These are phyloP conservation scores for Psilopsiagon aurifrons DNA, from an alignment of 2,113 vertebrate species.

Conservation along the genomic window DNA sequence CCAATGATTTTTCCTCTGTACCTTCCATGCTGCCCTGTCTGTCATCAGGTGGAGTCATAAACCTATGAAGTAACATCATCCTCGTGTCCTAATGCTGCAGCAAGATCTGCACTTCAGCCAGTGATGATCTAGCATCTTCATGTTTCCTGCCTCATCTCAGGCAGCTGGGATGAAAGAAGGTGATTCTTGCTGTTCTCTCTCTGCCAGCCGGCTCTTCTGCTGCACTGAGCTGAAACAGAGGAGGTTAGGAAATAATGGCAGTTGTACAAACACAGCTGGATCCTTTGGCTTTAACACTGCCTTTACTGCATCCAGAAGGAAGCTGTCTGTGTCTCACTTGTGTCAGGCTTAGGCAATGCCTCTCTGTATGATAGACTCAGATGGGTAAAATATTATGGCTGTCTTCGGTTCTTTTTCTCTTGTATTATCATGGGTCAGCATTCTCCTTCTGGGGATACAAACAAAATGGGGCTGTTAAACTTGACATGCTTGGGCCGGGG, in stretches of 20 bases:
- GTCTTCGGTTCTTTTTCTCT: background rate
- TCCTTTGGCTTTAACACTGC: background rate
- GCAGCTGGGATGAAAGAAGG: background rate
- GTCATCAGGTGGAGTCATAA: slow-evolving; percentile 11
- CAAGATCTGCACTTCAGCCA: background rate
- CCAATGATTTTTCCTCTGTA: background rate
- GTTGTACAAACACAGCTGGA: background rate
- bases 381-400: background rate
- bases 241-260: background rate
- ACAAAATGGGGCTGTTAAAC: background rate
- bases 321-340: background rate
- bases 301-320: background rate
- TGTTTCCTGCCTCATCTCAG: background rate
- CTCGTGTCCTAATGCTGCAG: slow-evolving; percentile 1
- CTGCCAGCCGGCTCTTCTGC: background rate
- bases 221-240: background rate
- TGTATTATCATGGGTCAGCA: background rate
- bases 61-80: background rate
- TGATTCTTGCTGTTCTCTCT: background rate
- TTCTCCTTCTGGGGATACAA: background rate
- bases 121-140: background rate
- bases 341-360: background rate
- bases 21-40: background rate
- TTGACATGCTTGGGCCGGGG: background rate
- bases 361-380: background rate